Conservation (phyloP, 2,888 invertebrate species). For the Stenurella melanura region DNA sequence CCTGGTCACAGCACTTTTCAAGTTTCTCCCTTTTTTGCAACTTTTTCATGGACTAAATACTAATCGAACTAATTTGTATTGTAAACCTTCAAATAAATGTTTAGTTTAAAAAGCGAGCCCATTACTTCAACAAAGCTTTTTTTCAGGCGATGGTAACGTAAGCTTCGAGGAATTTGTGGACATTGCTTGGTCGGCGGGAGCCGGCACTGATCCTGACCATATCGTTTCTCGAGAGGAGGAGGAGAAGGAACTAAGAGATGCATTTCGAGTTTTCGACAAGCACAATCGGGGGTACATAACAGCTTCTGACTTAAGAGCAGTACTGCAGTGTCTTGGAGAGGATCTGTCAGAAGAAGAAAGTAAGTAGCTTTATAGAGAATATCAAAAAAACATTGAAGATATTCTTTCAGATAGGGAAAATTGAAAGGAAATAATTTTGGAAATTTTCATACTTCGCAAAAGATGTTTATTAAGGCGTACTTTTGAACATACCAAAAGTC, state of each 20-base stretch:
- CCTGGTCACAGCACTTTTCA: too few relatives aligned
- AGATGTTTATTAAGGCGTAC: too few relatives aligned
- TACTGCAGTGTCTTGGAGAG: constrained; percentile 91
- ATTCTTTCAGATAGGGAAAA: too few relatives aligned
- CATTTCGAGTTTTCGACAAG: constrained; percentile 92
- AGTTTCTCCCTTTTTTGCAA: too few relatives aligned
- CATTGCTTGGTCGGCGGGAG: constrained; percentile 76
- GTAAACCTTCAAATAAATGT: too few relatives aligned
- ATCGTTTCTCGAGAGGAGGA: constrained; percentile 86
- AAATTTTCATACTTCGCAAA: too few relatives aligned
- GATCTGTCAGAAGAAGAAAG: constrained; percentile 93
- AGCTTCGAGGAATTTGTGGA: constrained; percentile 93
- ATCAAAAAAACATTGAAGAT: too few relatives aligned
- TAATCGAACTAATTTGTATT: too few relatives aligned
- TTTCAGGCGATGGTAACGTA: constrained; percentile 88
- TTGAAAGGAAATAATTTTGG: too few relatives aligned
- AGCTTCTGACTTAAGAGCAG: constrained; percentile 90
- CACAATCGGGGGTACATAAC: constrained; percentile 95
- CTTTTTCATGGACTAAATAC: too few relatives aligned
- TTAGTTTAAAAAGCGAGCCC: too few relatives aligned
- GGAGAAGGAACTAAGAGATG: constrained; percentile 88
- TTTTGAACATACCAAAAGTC: too few relatives aligned
- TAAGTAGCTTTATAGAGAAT: constrained; percentile 73
- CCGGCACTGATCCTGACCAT: constrained; percentile 67
- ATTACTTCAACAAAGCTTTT: constrained; percentile 2